phyloP scores from a whole-genome alignment of 2,888 invertebrate species.

The Tetheella fluctuosa region DNA sequence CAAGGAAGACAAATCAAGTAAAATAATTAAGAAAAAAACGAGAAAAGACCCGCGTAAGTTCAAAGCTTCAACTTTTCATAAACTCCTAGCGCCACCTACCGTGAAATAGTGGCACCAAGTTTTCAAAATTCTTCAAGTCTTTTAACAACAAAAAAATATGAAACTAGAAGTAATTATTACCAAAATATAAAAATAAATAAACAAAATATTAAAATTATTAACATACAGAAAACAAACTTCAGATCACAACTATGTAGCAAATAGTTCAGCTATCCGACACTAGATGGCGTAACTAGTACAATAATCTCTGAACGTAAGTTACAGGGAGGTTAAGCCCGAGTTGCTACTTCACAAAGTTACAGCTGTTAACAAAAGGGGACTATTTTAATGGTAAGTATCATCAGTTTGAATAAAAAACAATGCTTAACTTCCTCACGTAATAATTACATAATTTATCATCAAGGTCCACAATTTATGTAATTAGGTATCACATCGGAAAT shows the following conservation, averaged over 20 bases:
- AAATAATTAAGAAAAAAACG: neutral
- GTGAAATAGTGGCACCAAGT: neutral
- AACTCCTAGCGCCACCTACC: neutral
- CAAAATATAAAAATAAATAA: neutral
- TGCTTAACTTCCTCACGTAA: too few species aligned
- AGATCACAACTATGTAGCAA: neutral
- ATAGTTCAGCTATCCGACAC: conserved; percentile 3
- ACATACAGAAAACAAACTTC: neutral
- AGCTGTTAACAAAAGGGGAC: neutral
- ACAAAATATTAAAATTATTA: neutral
- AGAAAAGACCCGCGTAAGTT: neutral
- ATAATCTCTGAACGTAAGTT: neutral
- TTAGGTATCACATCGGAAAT: too few species aligned
- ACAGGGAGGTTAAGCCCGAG: neutral
- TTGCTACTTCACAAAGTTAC: neutral
- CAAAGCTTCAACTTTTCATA: neutral
- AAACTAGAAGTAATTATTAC: neutral
- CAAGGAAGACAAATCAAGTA: too few species aligned
- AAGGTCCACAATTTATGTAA: too few species aligned
- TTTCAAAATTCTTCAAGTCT: neutral
- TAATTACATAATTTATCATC: too few species aligned
- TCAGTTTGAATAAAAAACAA: neutral
- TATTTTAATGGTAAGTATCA: neutral
- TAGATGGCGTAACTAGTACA: conserved; percentile 3
- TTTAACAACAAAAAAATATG: neutral